These are phyloP conservation scores for Drosophila tropicalis DNA, from an alignment of 1,140 invertebrate species.

Conservation along the genomic window DNA sequence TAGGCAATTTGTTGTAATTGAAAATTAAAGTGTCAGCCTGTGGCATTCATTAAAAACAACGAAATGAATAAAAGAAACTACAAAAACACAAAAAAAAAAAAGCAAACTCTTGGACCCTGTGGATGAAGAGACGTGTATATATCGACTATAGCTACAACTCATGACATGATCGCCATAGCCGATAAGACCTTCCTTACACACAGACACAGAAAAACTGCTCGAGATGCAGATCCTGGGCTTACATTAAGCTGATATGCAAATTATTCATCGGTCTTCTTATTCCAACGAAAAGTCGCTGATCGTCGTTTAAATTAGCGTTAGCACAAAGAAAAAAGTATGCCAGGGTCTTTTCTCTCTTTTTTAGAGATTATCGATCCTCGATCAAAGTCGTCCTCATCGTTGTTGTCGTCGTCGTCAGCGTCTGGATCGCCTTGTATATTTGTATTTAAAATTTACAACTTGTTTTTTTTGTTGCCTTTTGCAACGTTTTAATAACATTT, in stretches of 20 bases:
- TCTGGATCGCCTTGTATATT: slow-evolving; percentile 44
- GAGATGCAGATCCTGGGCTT: slow-evolving; percentile 59
- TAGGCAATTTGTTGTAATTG: slow-evolving; percentile 82
- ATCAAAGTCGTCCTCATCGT: slow-evolving; percentile 25
- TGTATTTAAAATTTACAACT: slow-evolving; percentile 81
- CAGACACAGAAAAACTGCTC: slow-evolving; percentile 18
- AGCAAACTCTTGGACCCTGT: neutral
- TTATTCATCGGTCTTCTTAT: slow-evolving; percentile 66
- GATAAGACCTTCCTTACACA: slow-evolving; percentile 72
- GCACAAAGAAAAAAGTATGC: slow-evolving; percentile 65
- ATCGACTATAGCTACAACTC: slow-evolving; percentile 28
- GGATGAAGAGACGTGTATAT: slow-evolving; percentile 49
- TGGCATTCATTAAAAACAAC: slow-evolving; percentile 69
- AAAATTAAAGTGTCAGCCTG: slow-evolving; percentile 82
- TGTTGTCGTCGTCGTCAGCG: slow-evolving; percentile 9
- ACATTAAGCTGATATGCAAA: slow-evolving; percentile 81
- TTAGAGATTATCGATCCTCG: slow-evolving; percentile 62
- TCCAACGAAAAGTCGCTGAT: slow-evolving; percentile 57
- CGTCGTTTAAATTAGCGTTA: slow-evolving; percentile 74
- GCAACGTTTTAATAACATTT: slow-evolving; percentile 78
- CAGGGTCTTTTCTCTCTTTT: slow-evolving; percentile 40
- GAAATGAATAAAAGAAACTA: slow-evolving; percentile 25
- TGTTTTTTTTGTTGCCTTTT: slow-evolving; percentile 36
- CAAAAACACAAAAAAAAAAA: neutral
- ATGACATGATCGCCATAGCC: slow-evolving; percentile 64